phyloP scores from a whole-genome alignment of 2,797 vertebrate species.

The Vespertilio murinus region DNA sequence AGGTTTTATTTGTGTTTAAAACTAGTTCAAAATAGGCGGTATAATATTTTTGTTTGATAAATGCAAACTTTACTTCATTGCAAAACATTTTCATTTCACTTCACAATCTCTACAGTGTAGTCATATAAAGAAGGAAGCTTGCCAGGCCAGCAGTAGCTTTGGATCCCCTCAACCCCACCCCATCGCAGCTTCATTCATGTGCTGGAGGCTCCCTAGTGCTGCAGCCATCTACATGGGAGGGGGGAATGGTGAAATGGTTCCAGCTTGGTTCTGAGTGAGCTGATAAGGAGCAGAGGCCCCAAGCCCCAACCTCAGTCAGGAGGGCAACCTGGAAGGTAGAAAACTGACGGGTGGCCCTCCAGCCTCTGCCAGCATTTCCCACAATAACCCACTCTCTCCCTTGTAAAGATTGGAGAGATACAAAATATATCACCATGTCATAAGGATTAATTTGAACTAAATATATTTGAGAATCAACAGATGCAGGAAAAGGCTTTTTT shows the following conservation, averaged over 20 bases:
- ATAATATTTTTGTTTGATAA: constrained; percentile 25
- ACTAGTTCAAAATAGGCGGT: not conserved
- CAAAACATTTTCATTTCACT: not conserved
- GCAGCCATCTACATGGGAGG: not conserved
- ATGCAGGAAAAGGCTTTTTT: not conserved
- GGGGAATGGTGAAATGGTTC: not conserved
- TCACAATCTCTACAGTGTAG: not conserved
- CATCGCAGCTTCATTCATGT: not conserved
- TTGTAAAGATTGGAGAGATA: not conserved
- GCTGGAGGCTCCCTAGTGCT: not conserved
- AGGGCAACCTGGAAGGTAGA: not conserved
- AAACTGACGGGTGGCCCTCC: not conserved
- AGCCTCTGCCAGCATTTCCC: not conserved
- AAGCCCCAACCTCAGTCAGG: not conserved
- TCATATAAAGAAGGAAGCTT: not conserved
- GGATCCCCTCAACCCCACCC: not conserved
- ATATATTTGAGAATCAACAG: constrained; percentile 31
- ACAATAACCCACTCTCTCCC: not conserved
- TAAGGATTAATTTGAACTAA: constrained; percentile 4
- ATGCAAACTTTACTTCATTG: not conserved
- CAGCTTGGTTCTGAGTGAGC: not conserved
- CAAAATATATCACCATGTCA: not conserved
- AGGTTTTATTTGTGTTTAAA: not conserved
- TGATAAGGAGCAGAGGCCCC: not conserved
- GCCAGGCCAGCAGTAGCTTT: no score